Evolutionary conservation across 2,797 vertebrate genomes (phyloP).

Genomic region (Hephaestus fuliginosus): DNA sequence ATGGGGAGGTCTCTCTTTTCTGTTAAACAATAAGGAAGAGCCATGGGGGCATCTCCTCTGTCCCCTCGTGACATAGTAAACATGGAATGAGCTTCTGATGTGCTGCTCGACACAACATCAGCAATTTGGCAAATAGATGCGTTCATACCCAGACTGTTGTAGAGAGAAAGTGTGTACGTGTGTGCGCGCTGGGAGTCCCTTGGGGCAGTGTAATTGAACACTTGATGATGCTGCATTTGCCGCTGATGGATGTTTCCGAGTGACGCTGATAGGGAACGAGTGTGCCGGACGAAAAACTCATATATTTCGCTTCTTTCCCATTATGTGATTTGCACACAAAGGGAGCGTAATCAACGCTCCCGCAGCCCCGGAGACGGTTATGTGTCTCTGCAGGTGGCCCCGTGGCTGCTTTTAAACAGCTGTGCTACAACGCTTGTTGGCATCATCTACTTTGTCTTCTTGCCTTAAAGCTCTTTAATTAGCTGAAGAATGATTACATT

Average conservation of each 20-base stretch:
- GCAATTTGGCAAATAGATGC: constrained; percentile 78
- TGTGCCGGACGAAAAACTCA: constrained; percentile 56
- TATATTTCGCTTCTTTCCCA: constrained; percentile 61
- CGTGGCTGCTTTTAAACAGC: constrained; percentile 75
- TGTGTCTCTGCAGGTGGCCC: constrained; percentile 73
- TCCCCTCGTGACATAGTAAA: constrained; percentile 62
- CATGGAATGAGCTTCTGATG: constrained; percentile 70
- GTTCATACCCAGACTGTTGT: constrained; percentile 58
- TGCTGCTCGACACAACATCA: constrained; percentile 70
- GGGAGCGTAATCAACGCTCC: constrained; percentile 67
- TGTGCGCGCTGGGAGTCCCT: constrained; percentile 65
- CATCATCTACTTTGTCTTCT: constrained; percentile 49
- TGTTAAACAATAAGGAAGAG: constrained; percentile 75
- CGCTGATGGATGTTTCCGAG: constrained; percentile 75
- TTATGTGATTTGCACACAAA: constrained; percentile 73
- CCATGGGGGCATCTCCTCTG: constrained; percentile 62
- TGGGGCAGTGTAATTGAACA: constrained; percentile 73
- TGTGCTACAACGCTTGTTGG: constrained; percentile 63
- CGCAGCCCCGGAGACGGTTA: constrained; percentile 47
- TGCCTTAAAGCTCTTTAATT: constrained; percentile 66
- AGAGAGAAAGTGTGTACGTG: background rate
- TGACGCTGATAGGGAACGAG: constrained; percentile 61
- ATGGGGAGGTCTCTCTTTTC: constrained; percentile 52
- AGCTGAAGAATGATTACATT: constrained; percentile 64
- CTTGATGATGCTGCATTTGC: constrained; percentile 78